phyloP scores from a whole-genome alignment of 2,888 invertebrate genomes.

The Leptopilina myrica region DNA sequence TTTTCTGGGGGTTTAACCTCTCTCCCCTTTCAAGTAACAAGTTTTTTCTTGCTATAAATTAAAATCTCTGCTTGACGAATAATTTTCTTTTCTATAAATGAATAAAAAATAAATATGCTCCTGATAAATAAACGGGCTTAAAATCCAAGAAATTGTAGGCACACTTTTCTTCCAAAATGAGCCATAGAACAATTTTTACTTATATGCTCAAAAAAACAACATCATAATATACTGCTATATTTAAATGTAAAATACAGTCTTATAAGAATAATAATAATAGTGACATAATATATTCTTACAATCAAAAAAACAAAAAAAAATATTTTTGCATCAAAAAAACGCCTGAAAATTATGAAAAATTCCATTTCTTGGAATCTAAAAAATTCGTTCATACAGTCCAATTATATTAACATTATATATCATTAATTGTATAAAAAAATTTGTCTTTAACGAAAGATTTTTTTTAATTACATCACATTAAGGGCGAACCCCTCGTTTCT shows the following conservation, averaged over 20 bases:
- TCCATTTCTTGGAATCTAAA: constrained; percentile 11
- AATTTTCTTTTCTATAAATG: background rate
- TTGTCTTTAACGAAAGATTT: constrained; percentile 1
- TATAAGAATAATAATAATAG: background rate
- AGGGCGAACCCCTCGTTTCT: background rate
- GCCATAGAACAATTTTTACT: background rate
- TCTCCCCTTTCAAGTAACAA: too few relatives aligned
- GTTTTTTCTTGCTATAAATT: too few relatives aligned
- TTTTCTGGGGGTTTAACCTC: too few relatives aligned
- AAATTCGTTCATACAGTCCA: constrained; percentile 1
- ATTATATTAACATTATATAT: background rate
- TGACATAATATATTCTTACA: background rate
- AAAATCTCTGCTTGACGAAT: too few relatives aligned
- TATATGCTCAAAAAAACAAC: constrained; percentile 1
- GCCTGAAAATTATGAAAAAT: constrained; percentile 9
- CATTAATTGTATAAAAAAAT: constrained; percentile 6
- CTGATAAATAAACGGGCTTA: background rate
- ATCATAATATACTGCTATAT: background rate
- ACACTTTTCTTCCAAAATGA: constrained; percentile 8
- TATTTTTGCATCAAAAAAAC: constrained; percentile 27
- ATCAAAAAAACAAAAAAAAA: constrained; percentile 12
- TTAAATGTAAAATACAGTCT: constrained; percentile 8
- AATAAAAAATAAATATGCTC: too few relatives aligned
- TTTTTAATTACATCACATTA: background rate
- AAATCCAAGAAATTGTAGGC: background rate